Conservation (phyloP, 2,797 vertebrate species). For the Phaenicophaeus curvirostris region DNA sequence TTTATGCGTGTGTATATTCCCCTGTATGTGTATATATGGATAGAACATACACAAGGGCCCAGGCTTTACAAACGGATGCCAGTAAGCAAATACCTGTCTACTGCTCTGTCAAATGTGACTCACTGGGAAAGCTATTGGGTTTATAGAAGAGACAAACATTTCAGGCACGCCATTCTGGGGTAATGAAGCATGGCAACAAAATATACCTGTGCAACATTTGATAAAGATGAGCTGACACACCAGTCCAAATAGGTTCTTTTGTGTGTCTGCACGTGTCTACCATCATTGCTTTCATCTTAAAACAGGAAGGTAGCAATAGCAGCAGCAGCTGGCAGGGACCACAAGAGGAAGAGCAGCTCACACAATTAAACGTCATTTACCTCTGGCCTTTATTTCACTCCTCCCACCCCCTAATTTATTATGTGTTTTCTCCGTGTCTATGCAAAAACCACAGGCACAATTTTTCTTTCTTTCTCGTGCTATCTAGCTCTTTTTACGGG, state of each 20-base stretch:
- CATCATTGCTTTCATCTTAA: conserved; percentile 88
- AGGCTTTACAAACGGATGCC: conserved; percentile 73
- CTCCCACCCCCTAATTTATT: conserved; percentile 84
- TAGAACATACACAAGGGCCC: conserved; percentile 66
- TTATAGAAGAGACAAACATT: conserved; percentile 95
- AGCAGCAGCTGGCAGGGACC: conserved; percentile 89
- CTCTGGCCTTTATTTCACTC: conserved; percentile 87
- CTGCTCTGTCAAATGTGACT: conserved; percentile 82
- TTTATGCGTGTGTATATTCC: not conserved
- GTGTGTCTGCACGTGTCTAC: conserved; percentile 91
- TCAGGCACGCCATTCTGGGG: conserved; percentile 94
- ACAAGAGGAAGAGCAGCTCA: conserved; percentile 85
- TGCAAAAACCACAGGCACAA: conserved; percentile 75
- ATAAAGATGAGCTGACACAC: conserved; percentile 99
- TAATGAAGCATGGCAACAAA: conserved; percentile 98
- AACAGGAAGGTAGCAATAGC: conserved; percentile 81
- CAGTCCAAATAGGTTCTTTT: conserved; percentile 99
- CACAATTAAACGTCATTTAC: conserved; percentile 89
- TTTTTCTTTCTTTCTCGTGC: conserved; percentile 88
- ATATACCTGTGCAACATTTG: conserved; percentile 99
- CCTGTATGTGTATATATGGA: not conserved
- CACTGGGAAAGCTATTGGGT: conserved; percentile 78
- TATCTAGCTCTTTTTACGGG: conserved; percentile 80
- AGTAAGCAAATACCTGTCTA: conserved; percentile 74
- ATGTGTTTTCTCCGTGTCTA: conserved; percentile 75